A percentile compares a stretch with the other conserved stretches of the same genome.
These are phyloP conservation scores for Ardeotis arabs DNA, from an alignment of 2,113 vertebrate species.

Conservation along the genomic window DNA sequence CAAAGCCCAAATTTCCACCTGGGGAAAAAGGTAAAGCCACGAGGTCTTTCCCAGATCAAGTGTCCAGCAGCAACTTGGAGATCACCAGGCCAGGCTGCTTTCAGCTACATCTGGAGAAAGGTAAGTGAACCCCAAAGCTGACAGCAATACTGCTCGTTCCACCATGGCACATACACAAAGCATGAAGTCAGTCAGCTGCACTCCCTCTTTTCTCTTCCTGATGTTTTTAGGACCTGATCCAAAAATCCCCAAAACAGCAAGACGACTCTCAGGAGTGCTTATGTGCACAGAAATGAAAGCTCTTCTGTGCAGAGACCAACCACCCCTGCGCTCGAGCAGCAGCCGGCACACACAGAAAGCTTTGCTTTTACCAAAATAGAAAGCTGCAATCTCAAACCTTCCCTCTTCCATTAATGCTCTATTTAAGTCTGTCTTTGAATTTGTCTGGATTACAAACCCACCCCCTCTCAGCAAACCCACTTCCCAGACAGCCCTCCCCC, in stretches of 20 bases:
- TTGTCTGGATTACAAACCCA: not conserved
- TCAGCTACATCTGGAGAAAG: not conserved
- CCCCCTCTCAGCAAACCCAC: not conserved
- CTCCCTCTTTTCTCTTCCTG: not conserved
- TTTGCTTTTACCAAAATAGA: not conserved
- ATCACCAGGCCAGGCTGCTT: not conserved
- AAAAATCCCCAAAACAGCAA: not conserved
- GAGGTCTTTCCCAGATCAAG: not conserved
- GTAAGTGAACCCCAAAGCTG: not conserved
- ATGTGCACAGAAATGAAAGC: not conserved
- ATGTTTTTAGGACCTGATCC: not conserved
- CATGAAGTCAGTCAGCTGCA: not conserved
- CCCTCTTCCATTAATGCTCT: not conserved
- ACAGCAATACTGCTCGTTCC: not conserved
- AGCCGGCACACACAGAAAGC: not conserved
- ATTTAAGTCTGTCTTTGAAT: not conserved
- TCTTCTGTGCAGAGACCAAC: not conserved
- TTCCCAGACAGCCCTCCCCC: not conserved
- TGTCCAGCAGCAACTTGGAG: not conserved
- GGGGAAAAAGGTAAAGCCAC: not conserved
- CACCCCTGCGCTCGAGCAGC: not conserved
- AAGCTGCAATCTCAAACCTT: not conserved
- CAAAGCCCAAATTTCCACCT: not conserved
- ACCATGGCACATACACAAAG: rapidly evolving
- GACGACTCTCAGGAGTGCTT: not conserved